phyloP scores from a whole-genome alignment of 2,888 invertebrate genomes.

The Caenorhabditis drosophilae region DNA sequence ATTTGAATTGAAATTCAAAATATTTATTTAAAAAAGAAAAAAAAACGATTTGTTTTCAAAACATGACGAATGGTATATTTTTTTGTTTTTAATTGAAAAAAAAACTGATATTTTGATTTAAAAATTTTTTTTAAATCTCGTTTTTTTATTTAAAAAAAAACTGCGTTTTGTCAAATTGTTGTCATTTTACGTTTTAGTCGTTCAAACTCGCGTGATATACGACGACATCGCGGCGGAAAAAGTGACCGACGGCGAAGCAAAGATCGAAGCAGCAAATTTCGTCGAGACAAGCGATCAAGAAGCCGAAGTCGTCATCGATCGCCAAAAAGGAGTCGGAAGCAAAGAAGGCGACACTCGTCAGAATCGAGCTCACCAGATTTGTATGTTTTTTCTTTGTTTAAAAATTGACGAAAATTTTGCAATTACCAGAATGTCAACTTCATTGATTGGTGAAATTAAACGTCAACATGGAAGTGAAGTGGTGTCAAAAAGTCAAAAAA shows the following conservation, averaged over 20 bases:
- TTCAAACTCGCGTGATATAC: background rate
- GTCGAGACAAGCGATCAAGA: constrained; percentile 10
- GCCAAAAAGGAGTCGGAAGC: constrained; percentile 22
- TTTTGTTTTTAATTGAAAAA: too few relatives aligned
- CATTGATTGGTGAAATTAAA: constrained; percentile 32
- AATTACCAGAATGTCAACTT: constrained; percentile 25
- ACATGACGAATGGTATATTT: too few relatives aligned
- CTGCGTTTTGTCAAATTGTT: background rate
- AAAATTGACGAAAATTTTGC: background rate
- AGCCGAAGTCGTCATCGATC: constrained; percentile 30
- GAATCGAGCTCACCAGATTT: constrained; percentile 26
- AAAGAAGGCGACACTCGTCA: constrained; percentile 18
- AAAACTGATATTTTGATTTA: too few relatives aligned
- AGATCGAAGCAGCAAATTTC: constrained; percentile 11
- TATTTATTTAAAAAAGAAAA: background rate
- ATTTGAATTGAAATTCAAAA: too few relatives aligned
- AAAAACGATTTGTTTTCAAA: too few relatives aligned
- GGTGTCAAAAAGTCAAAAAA: constrained; percentile 18
- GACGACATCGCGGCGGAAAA: background rate
- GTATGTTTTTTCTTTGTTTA: constrained; percentile 11
- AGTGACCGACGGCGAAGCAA: constrained; percentile 19
- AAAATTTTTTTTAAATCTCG: too few relatives aligned
- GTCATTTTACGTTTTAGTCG: background rate
- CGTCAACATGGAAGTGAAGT: constrained; percentile 22
- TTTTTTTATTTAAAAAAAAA: too few relatives aligned